phyloP scores from a whole-genome alignment of 2,797 vertebrate species.

The Synaphobranchus kaupii region DNA sequence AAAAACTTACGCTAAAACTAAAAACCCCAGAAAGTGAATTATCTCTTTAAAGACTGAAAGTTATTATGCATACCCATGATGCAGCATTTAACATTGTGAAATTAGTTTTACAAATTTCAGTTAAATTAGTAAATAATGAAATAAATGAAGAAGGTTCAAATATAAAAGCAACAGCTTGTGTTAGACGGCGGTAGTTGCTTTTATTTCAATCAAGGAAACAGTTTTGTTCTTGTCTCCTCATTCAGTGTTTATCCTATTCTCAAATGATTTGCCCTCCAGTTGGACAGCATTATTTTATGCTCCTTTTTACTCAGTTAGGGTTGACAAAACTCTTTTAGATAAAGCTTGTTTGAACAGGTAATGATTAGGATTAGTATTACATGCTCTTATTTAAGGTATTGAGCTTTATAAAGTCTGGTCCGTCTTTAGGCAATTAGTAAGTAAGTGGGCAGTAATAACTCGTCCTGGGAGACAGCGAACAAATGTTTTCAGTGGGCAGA shows the following conservation, averaged over 20 bases:
- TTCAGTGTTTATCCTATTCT: neutral
- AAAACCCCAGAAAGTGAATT: neutral
- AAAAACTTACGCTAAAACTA: neutral
- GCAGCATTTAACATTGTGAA: neutral
- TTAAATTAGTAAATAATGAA: neutral
- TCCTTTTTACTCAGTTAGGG: neutral
- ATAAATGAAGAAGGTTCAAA: neutral
- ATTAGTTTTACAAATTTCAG: neutral
- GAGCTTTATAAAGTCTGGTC: conserved; percentile 15
- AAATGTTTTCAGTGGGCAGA: conserved; percentile 33
- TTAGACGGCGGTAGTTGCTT: too few species aligned
- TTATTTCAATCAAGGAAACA: neutral
- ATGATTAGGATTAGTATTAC: neutral
- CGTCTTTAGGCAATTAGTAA: conserved; percentile 24
- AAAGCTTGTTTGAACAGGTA: neutral
- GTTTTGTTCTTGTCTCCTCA: too few species aligned
- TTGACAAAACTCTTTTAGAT: neutral
- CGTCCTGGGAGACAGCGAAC: conserved; percentile 2
- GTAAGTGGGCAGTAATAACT: conserved; percentile 32
- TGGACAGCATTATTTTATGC: neutral
- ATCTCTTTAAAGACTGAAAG: neutral
- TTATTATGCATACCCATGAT: neutral
- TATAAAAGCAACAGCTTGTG: neutral
- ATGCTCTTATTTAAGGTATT: conserved; percentile 19
- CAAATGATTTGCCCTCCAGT: neutral